Percentiles rank a stretch among this genome's conserved stretches.
These are phyloP conservation scores for Odontesthes bonariensis DNA, from an alignment of 2,113 vertebrate species.

Conservation along the genomic window DNA sequence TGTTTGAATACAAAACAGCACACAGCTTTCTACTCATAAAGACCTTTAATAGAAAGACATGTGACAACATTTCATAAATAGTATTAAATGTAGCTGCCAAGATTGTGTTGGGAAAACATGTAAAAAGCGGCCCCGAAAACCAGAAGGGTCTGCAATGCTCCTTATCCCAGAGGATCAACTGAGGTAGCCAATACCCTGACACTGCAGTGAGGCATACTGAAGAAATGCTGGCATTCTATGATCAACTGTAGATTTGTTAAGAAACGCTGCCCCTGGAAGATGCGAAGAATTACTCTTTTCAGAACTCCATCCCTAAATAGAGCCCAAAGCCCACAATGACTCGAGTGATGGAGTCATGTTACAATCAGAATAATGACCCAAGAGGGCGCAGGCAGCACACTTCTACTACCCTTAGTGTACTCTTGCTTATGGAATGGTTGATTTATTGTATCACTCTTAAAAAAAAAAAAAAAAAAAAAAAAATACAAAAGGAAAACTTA, in stretches of 20 bases:
- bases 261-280: constrained; percentile 46
- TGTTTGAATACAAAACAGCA: constrained; percentile 13
- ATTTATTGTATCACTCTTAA: constrained; percentile 67
- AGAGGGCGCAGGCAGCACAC: constrained; percentile 22
- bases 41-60: constrained; percentile 86
- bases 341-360: not conserved
- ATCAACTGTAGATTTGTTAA: constrained; percentile 35
- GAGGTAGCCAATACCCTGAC: constrained; percentile 11
- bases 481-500: constrained; percentile 49
- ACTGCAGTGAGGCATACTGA: constrained; percentile 36
- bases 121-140: constrained; percentile 79
- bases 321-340: constrained; percentile 21
- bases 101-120: constrained; percentile 77
- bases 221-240: constrained; percentile 68
- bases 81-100: constrained; percentile 86
- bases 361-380: constrained; percentile 44
- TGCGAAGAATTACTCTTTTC: constrained; percentile 41
- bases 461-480: constrained; percentile 60
- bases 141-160: constrained; percentile 49
- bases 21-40: constrained; percentile 70
- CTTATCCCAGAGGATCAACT: constrained; percentile 24
- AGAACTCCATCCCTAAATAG: constrained; percentile 16
- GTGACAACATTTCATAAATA: constrained; percentile 84
- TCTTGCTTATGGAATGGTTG: constrained; percentile 74
- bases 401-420: constrained; percentile 43